A percentile compares a stretch with the other conserved stretches of the same genome.
Evolutionary conservation across 1,140 invertebrate genomes (phyloP).

Genomic region (Drosophila lacteicornis): DNA sequence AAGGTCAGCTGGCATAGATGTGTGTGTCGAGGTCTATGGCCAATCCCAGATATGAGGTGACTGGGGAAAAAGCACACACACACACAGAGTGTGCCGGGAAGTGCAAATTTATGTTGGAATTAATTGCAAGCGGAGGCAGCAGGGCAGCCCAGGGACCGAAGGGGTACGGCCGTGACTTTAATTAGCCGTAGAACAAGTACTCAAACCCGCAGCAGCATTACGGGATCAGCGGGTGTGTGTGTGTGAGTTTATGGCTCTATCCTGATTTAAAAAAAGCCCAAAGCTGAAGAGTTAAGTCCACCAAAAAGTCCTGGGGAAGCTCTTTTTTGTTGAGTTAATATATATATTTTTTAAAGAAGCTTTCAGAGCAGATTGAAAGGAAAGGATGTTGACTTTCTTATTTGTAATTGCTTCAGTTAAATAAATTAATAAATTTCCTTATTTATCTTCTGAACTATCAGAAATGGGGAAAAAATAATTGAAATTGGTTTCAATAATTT

Average conservation of each 20-base stretch:
- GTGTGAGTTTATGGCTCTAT: conserved; percentile 3
- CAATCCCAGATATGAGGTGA: conserved; percentile 12
- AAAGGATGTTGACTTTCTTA: too few species aligned
- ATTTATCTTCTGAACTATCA: too few species aligned
- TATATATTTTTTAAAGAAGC: too few species aligned
- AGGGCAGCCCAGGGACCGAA: conserved; percentile 20
- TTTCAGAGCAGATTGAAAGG: too few species aligned
- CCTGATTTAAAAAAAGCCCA: conserved; percentile 4
- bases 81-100: conserved; percentile 6
- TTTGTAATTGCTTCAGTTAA: too few species aligned
- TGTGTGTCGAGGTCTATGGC: conserved; percentile 8
- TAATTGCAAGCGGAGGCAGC: conserved; percentile 54
- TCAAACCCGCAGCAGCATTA: conserved; percentile 14
- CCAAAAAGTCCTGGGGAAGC: background rate
- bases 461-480: too few species aligned
- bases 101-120: conserved; percentile 76
- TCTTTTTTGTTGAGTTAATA: too few species aligned
- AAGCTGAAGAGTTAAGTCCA: background rate
- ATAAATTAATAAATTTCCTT: too few species aligned
- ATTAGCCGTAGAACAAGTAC: conserved; percentile 45
- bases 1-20: conserved; percentile 27
- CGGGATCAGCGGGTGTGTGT: conserved; percentile 7
- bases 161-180: conserved; percentile 39
- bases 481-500: too few species aligned
- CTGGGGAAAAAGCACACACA: conserved; percentile 13